Conservation (phyloP, 2,888 invertebrate species). For the Tetropium fuscum region DNA sequence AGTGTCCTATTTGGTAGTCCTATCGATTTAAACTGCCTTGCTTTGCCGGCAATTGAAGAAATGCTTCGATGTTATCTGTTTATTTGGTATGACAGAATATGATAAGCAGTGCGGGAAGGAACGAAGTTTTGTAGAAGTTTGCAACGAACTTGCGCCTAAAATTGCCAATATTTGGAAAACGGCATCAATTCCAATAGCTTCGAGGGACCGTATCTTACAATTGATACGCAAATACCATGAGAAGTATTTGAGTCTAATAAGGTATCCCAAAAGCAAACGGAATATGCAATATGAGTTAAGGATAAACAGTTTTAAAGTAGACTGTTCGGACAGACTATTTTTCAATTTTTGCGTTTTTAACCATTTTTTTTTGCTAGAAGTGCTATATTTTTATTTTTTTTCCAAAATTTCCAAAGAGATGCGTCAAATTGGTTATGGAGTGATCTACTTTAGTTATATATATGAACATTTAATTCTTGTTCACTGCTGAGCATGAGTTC, state of each 20-base stretch:
- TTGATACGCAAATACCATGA: not conserved
- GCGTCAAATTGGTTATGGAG: no score
- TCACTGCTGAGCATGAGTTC: no score
- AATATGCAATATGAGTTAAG: no score
- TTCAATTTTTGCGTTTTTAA: no score
- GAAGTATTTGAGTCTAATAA: not conserved
- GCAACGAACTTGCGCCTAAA: not conserved
- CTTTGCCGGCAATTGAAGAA: not conserved
- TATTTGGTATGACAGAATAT: not conserved
- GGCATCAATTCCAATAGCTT: not conserved
- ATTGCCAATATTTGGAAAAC: not conserved
- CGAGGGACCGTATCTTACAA: not conserved
- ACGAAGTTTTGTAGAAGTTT: not conserved
- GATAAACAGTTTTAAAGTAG: no score
- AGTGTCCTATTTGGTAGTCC: not conserved
- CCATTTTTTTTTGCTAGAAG: no score
- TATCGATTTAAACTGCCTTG: not conserved
- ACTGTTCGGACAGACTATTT: not conserved
- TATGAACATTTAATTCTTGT: no score
- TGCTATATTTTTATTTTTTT: no score
- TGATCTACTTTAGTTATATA: no score
- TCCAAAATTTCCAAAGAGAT: no score
- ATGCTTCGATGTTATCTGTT: not conserved
- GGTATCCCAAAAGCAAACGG: not conserved
- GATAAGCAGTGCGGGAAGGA: not conserved